Percentiles rank a stretch among this genome's conserved stretches.
phyloP scores from a whole-genome alignment of 2,113 vertebrate species.

The Trachemys scripta region DNA sequence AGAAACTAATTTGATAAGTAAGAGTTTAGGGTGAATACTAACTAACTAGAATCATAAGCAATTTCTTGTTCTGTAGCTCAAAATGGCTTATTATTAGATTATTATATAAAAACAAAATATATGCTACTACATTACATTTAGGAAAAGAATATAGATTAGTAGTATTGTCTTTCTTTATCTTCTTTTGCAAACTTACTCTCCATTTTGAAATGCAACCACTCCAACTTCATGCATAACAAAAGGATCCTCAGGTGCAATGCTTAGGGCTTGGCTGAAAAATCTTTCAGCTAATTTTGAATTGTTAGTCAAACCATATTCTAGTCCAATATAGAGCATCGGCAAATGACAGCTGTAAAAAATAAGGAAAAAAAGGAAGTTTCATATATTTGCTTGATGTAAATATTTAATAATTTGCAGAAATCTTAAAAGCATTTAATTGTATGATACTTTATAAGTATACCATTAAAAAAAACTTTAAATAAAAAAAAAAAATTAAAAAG shows the following conservation, averaged over 20 bases:
- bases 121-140: background rate
- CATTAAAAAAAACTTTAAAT: background rate
- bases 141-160: background rate
- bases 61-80: background rate
- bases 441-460: background rate
- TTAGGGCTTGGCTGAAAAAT: slow-evolving; percentile 98
- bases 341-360: slow-evolving; percentile 89
- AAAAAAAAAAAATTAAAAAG: background rate
- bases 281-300: slow-evolving; percentile 98
- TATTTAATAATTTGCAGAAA: background rate
- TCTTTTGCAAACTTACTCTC: slow-evolving; percentile 89
- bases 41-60: background rate
- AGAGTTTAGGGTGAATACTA: background rate
- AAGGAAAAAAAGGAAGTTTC: background rate
- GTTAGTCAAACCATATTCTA: slow-evolving; percentile 98
- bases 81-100: background rate
- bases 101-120: background rate
- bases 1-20: background rate
- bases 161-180: background rate
- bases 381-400: background rate
- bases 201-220: slow-evolving; percentile 98
- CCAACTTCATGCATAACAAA: slow-evolving; percentile 99
- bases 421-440: background rate
- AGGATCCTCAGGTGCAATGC: slow-evolving; percentile 97
- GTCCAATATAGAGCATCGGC: slow-evolving; percentile 97